These are phyloP conservation scores for Eptesicus fuscus DNA, from an alignment of 2,113 vertebrate genomes.

Conservation along the genomic window DNA sequence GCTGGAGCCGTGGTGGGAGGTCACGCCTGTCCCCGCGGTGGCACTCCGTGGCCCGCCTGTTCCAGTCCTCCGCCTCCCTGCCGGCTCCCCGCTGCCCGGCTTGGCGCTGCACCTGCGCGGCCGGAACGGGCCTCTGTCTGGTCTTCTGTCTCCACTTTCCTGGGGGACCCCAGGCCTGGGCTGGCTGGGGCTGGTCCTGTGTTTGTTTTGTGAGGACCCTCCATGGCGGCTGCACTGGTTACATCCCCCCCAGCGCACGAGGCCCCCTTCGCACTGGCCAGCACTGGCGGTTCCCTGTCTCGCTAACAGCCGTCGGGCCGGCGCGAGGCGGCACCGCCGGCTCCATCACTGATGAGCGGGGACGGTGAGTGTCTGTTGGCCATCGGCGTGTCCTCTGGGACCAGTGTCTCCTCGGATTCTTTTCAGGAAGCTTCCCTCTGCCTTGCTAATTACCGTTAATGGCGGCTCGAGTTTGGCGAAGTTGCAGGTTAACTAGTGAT, in stretches of 20 bases:
- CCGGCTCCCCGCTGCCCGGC: background rate
- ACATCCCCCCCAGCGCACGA: too few species aligned
- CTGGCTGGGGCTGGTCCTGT: background rate
- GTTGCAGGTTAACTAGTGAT: background rate
- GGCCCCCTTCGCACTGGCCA: too few species aligned
- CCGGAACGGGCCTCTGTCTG: background rate
- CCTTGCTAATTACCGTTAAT: background rate
- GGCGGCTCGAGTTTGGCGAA: background rate
- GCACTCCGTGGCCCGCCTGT: too few species aligned
- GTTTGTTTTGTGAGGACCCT: background rate
- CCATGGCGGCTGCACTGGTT: background rate
- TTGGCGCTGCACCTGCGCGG: background rate
- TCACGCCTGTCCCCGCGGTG: background rate
- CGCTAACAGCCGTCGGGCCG: background rate
- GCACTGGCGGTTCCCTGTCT: background rate
- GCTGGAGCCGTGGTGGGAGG: background rate
- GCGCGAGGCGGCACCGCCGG: background rate
- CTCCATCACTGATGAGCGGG: background rate
- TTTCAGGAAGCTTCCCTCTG: background rate
- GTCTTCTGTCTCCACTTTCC: background rate
- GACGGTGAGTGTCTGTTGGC: background rate
- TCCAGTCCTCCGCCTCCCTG: too few species aligned
- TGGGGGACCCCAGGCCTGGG: background rate
- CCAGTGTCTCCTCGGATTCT: background rate
- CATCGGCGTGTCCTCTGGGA: background rate